Evolutionary conservation across 2,797 vertebrate species (phyloP), one percentile per base, ranked within the genome.

Genomic region (Novumbra hubbsi): DNA sequence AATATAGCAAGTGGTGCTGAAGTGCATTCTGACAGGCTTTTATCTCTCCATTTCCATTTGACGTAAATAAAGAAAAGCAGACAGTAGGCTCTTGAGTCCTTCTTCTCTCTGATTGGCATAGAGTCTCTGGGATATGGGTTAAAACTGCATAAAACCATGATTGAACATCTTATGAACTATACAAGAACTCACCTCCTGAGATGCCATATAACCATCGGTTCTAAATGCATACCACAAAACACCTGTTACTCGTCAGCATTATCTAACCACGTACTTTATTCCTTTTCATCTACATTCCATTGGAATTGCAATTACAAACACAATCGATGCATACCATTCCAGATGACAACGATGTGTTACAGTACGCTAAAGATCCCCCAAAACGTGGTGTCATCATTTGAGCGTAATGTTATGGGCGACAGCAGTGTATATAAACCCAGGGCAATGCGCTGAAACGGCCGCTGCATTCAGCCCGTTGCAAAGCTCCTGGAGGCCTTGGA

Each of bases 11-110:
- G 62, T 64, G 15, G 6, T 32, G 62, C 62, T 32, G 6, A 32
- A 64, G 32, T 69, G 73, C 76, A 45, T 57, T 80, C 73, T 50
- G 73, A 69, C 72, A 72, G 76, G 65, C 72, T 69, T 72, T 76
- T 71, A 76, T 76, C 70, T 65, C 32, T 34, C 65, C 41, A 55
- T 49, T 52, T 60, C 57, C 50, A 76, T 30, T 19, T 73, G 24
- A 62, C 49, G 71, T 73, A 73, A 27, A 57, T 52, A 70, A 65
- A 73, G 68, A 45, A 70, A 67, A 16, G n/a, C 48, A n/a, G 73
- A 71, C 49, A 38, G 67, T 28, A 68, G 30, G 38, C 52, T 66
- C 27, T 67, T 67, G 55, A 73, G 79, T 49, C 48, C 41, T 63
- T 41, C 45, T 48, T 55, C 60, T 70, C 57, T 32, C 34, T 41